Evolutionary conservation across 2,888 invertebrate genomes (phyloP), one percentile per base, ranked within the genome.

Genomic region (Lingula anatina): DNA sequence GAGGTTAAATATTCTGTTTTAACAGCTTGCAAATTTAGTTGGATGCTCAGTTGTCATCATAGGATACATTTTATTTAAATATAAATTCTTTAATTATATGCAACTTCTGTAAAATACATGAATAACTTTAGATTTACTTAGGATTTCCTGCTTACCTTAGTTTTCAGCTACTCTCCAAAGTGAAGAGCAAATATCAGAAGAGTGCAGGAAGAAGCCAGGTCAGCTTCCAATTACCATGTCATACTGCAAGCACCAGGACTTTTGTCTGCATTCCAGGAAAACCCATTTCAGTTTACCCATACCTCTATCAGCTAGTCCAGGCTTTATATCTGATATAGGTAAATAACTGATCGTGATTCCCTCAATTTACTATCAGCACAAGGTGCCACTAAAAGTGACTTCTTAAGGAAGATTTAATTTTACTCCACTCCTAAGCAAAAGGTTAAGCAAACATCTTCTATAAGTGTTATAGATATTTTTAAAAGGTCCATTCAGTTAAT

Each of bases 161-260:
- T 84, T 85, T 64, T 92, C 94, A 3, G 95, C 96, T 1, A 91
- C 94, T n/a, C 77, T 97, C 39, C 96, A 97, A 78, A 92, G 93
- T 54, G 93, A 94, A 77, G 96, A 97, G 66, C 80, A 81, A 53
- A 78, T 85, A 20, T 62, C 73, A 5, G 79, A 79, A 49, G 75
- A 82, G 43, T 82, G 81, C 62, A 77, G 79, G 39, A 62, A 75
- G 47, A 74, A 73, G 50, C 66, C 76, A 5, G 74, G 75, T 38
- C 79, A 80, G 47, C 74, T 77, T 7, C 59, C 65, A 23, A 61
- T 66, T 1, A 72, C 83, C 21, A 79, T 86, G 61, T 90, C 91
- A 18, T 90, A 89, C 66, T 90, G 90, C 47, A 89, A 91, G 67
- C 88, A 88, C 65, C 94, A 96, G 76, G 93, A 94, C 78, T 89